Base-by-base conservation (phyloP, 2,797 vertebrate genomes). In the Xenentodon cancila region DNA sequence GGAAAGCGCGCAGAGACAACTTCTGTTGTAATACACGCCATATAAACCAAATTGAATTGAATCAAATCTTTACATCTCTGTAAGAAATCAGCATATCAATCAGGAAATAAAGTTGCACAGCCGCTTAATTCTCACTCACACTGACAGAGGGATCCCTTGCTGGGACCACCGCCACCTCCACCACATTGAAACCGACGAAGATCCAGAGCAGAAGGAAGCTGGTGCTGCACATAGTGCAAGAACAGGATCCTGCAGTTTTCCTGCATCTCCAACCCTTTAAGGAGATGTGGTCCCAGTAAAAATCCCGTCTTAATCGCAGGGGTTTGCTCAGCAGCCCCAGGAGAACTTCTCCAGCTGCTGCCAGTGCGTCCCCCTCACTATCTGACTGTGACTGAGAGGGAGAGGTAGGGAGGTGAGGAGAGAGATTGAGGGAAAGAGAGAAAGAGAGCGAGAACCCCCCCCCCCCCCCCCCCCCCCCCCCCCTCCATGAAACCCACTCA, bases 81-180 rank as follows among this genome's bases (percentile, higher is more conserved):
- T 7, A 44, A 19, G 16, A 17, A 25, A 4, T 7, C 13, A 53
- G 18, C 9, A 13, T 18, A 56, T 8, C 13, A 44, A 16, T 42
- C 1, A 13, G 34, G 25, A 30, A 66, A 46, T 32, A 69, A 79
- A 88, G 75, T 84, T 83, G 44, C 21, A 62, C 45, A 69, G 68
- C 53, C 21, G 75, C 63, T 21, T 44, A 32, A 49, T 53, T 58
- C 50, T 79, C 88, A 99, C 97, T 99, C 94, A 99, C 97, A 98
- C 97, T 56, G 96, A 96, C 77, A 97, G 92, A 78, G 97, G 97
- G 83, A 98, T 98, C 87, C 96, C 96, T 92, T 95, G 96, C 92
- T 97, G 95, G 80, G 96, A 95, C 81, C 92, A n/a, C 95, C 84
- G 90, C 88, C 88, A 89, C 93, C 79, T 91, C 91, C 89, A 90